These are phyloP conservation scores for Drosophila borborema DNA, from an alignment of 2,888 invertebrate species.

Conservation along the genomic window DNA sequence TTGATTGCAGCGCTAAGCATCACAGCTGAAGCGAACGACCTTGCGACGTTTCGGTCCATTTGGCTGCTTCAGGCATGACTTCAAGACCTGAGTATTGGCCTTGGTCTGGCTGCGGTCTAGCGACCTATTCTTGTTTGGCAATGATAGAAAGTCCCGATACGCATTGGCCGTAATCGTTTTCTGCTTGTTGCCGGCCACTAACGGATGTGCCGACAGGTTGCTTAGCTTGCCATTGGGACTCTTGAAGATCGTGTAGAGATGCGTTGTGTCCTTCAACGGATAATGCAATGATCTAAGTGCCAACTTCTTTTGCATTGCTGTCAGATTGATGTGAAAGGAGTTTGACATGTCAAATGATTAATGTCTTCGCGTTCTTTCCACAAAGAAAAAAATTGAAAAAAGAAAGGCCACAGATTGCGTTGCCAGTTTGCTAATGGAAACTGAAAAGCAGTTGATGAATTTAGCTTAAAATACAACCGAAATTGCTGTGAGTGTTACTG, in stretches of 20 bases:
- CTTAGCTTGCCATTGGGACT: background rate
- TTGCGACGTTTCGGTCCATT: conserved; percentile 4
- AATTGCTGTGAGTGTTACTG: background rate
- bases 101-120: background rate
- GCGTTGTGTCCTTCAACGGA: conserved; percentile 1
- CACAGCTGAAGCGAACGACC: conserved; percentile 16
- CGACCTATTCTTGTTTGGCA: background rate
- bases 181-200: too few relatives aligned
- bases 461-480: background rate
- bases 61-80: conserved; percentile 17
- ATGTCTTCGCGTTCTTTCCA: background rate
- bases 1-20: background rate
- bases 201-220: background rate
- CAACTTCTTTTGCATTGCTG: conserved; percentile 8
- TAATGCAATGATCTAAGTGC: background rate
- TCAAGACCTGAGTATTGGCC: background rate
- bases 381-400: too few relatives aligned
- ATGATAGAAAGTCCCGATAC: background rate
- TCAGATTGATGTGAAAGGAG: background rate
- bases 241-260: conserved; percentile 8
- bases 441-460: background rate
- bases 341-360: conserved; percentile 9
- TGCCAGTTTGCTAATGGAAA: background rate
- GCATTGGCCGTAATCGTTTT: background rate
- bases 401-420: background rate